These are phyloP conservation scores for Perizoma affinitatum DNA, from an alignment of 2,888 invertebrate species.

Conservation along the genomic window DNA sequence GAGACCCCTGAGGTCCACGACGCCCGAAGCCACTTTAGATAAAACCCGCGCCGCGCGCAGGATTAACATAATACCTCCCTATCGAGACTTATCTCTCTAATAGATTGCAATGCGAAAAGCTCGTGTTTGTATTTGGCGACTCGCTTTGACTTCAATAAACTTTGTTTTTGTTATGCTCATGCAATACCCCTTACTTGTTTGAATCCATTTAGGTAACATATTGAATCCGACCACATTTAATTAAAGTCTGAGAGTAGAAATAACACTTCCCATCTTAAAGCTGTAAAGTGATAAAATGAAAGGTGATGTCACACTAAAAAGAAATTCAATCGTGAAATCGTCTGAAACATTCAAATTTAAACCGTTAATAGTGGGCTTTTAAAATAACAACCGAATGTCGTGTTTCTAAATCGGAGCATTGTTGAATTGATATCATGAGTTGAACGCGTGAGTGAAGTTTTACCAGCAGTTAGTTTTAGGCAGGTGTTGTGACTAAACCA, in stretches of 20 bases:
- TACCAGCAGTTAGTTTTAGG: slow-evolving; percentile 11
- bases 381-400: slow-evolving; percentile 25
- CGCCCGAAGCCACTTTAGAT: slow-evolving; percentile 75
- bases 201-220: slow-evolving; percentile 32
- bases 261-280: slow-evolving; percentile 7
- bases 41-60: slow-evolving; percentile 71
- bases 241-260: slow-evolving; percentile 4
- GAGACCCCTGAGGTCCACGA: slow-evolving; percentile 62
- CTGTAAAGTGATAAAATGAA: slow-evolving; percentile 14
- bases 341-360: slow-evolving; percentile 22
- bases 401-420: slow-evolving; percentile 24
- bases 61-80: slow-evolving; percentile 79
- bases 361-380: slow-evolving; percentile 21
- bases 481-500: not conserved
- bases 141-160: slow-evolving; percentile 70
- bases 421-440: slow-evolving; percentile 20
- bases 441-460: slow-evolving; percentile 16
- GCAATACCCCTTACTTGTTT: slow-evolving; percentile 49
- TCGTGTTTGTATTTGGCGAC: slow-evolving; percentile 75
- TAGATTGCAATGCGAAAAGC: slow-evolving; percentile 81
- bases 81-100: slow-evolving; percentile 77
- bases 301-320: slow-evolving; percentile 19
- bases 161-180: slow-evolving; percentile 69
- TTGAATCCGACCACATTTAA: slow-evolving; percentile 57
- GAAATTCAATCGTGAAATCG: slow-evolving; percentile 29